Evolutionary conservation across 2,113 vertebrate species (phyloP), one percentile per base, ranked within the genome.

Genomic region (Brienomyrus longianalis): DNA sequence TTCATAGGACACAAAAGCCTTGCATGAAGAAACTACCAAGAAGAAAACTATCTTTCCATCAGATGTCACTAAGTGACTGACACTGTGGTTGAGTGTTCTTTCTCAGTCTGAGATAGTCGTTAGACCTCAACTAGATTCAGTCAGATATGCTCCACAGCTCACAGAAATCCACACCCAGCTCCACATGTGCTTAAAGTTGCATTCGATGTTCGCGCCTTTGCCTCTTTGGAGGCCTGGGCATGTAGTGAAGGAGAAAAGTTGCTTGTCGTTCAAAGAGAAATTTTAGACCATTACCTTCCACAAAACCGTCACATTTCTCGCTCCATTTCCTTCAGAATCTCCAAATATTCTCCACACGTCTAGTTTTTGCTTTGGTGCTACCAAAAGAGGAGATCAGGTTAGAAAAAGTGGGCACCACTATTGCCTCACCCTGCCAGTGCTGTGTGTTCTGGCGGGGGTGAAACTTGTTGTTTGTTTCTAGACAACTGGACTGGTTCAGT

Each of bases 261-360:
- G 87, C 62, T 70, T 88, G 27, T 70, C n/a, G 0, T 13, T 31
- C 62, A 27, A n/a, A 27, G 39, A 56, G 52, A 80, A 39, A 15
- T 8, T 43, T 66, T 11, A 54, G 13, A 45, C 21, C 27, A 31
- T 77, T 93, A 96, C 96, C 95, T 96, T 95, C 96, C 96, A 96
- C 17, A 96, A 88, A 87, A 96, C 92, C 0, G 91, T 95, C 83
- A 96, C 92, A 11, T 17, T 86, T 90, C 31, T 88, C 50, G 39
- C 27, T 21, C 90, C 15, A 0, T 74, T 23, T 17, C 2, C 15
- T 1, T 62, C 3, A 10, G 3, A 54, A 39, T n/a, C n/a, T 70
- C 47, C 87, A 7, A 95, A 77, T 3, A 83, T 90, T 91, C 94
- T 93, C 96, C 96, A 96, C 21, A 94, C 94, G 3, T 91, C 90